Evolutionary conservation across 1,140 invertebrate species (phyloP), one percentile per base, ranked within the genome.

Genomic region (Temnothorax longispinosus): DNA sequence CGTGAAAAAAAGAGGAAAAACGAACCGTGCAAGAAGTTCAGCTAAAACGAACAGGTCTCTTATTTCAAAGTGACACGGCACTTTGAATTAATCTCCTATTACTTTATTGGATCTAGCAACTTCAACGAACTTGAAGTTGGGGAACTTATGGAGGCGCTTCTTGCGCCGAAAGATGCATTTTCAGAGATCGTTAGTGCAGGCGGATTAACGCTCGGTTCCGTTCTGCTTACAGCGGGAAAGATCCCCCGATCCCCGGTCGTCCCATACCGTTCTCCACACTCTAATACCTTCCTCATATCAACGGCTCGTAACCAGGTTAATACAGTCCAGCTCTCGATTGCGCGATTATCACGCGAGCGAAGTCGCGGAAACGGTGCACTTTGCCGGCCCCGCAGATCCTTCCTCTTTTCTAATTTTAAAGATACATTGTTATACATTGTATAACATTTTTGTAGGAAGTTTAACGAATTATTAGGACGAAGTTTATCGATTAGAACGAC

Each of bases 181-280:
- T 77, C 62, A 89, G 54, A 78, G 78, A 87, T 90, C 72, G 88
- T 62, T 78, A 77, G 72, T 69, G 75, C 77, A 65, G 54, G 71
- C 88, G 87, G 84, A 92, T 93, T 90, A 91, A 75, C 76, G 93
- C 89, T 93, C 84, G 85, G 95, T 95, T 95, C 94, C 95, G 95
- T 94, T 94, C 95, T 95, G 94, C 93, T 95, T 95, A 90, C 89
- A 92, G 72, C 92, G 75, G 67, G 89, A 94, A 91, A 92, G 94
- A 69, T 69, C 92, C 80, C 27, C 27, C 27, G 27, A 27, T 27
- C 27, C 27, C 88, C 72, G 65, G 56, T 87, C 80, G 72, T 92
- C 90, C 82, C 86, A 91, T 93, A 93, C 88, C 89, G 91, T 91
- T 94, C 93, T 95, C 94, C 94, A 95, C 94, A 95, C 94, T 95